A percentile compares a stretch with the other conserved stretches of the same genome.
phyloP scores from a whole-genome alignment of 2,797 vertebrate genomes.

The Mycteria americana region DNA sequence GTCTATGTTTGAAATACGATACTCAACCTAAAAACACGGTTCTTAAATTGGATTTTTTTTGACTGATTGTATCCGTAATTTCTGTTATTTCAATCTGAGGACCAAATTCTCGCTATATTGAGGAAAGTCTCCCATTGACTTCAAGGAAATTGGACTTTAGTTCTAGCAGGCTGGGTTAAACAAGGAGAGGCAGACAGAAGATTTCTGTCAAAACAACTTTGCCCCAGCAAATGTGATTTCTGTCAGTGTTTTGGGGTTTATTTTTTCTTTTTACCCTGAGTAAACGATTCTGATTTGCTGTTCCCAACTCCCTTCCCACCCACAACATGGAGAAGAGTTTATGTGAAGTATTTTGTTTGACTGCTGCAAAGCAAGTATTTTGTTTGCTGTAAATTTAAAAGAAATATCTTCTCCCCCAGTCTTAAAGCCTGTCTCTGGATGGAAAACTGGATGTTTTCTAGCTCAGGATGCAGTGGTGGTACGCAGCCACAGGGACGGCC shows the following conservation, averaged over 20 bases:
- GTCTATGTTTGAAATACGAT: background rate
- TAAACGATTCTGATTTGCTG: background rate
- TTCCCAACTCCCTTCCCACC: background rate
- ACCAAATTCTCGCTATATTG: background rate
- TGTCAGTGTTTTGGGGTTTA: background rate
- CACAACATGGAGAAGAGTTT: background rate
- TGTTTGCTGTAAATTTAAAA: background rate
- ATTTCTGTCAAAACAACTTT: background rate
- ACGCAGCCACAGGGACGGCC: background rate
- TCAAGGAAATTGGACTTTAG: background rate
- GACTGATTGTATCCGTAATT: background rate
- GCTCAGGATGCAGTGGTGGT: background rate
- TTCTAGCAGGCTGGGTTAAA: background rate
- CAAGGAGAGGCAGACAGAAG: background rate
- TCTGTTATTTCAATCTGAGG: background rate
- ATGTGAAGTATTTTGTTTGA: background rate
- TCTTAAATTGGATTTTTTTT: background rate
- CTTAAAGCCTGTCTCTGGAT: background rate
- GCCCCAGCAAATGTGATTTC: background rate
- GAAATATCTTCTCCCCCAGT: background rate
- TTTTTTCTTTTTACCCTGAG: background rate
- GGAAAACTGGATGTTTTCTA: background rate
- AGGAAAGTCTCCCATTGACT: background rate
- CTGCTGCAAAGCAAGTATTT: background rate
- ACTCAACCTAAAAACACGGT: background rate